Evolutionary conservation across 2,888 invertebrate species (phyloP).

Genomic region (Ptilodon capucinus): DNA sequence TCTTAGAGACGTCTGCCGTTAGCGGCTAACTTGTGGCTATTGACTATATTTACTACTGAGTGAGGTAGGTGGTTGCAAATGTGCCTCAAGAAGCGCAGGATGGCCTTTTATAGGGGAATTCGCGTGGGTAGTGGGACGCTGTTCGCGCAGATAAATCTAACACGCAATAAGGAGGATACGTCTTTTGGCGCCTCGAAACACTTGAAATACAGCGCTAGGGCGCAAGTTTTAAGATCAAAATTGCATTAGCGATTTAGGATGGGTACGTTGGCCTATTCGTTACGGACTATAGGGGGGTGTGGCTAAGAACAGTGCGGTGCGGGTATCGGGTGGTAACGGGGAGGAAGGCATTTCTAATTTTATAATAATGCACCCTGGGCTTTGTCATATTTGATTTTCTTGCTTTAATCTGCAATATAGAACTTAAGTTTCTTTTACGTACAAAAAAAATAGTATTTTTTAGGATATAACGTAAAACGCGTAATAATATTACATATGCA

Average conservation of each 20-base stretch:
- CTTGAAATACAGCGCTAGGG: background rate
- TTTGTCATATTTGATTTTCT: too few relatives aligned
- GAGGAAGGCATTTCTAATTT: background rate
- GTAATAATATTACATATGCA: too few relatives aligned
- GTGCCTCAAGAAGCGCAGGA: background rate
- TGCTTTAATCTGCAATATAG: too few relatives aligned
- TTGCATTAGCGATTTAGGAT: background rate
- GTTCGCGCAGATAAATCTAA: background rate
- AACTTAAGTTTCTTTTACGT: too few relatives aligned
- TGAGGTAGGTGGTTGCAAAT: background rate
- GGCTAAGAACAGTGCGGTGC: background rate
- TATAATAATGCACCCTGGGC: background rate
- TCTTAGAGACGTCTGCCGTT: background rate
- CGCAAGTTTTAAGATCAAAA: background rate
- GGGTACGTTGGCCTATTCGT: background rate
- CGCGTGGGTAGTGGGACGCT: background rate
- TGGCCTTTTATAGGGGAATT: background rate
- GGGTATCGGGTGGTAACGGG: background rate
- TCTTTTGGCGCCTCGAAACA: too few relatives aligned
- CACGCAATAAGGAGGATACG: background rate
- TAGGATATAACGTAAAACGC: too few relatives aligned
- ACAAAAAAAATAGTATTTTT: too few relatives aligned
- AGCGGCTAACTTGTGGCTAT: too few relatives aligned
- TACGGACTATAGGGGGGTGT: background rate
- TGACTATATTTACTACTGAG: background rate